phyloP scores from a whole-genome alignment of 2,113 vertebrate species.

The Callionymus lyra region DNA sequence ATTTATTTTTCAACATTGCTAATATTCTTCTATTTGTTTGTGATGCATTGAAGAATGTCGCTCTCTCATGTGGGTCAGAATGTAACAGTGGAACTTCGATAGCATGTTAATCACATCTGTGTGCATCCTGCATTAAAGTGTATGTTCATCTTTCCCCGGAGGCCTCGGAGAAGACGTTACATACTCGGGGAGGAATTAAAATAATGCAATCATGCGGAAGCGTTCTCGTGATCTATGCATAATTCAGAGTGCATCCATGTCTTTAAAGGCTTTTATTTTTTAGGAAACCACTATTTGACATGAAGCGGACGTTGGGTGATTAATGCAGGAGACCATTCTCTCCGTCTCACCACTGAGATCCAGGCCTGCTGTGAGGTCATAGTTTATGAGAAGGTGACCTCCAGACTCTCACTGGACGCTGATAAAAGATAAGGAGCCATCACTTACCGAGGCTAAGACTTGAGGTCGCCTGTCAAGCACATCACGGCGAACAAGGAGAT shows the following conservation, averaged over 20 bases:
- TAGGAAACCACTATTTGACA: conserved; percentile 1
- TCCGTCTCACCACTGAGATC: conserved; percentile 1
- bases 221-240: conserved; percentile 1
- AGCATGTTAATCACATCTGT: too few relatives aligned
- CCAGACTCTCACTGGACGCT: conserved; percentile 31
- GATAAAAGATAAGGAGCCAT: conserved; percentile 39
- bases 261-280: conserved; percentile 5
- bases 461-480: conserved; percentile 27
- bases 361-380: conserved; percentile 10
- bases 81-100: too few relatives aligned
- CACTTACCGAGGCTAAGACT: conserved; percentile 23
- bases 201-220: conserved; percentile 7
- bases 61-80: too few relatives aligned
- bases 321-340: too few relatives aligned
- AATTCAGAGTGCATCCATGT: conserved; percentile 13
- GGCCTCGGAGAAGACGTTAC: conserved; percentile 5
- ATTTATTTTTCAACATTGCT: too few relatives aligned
- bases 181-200: conserved; percentile 10
- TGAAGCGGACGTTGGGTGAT: not conserved
- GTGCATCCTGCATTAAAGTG: not conserved
- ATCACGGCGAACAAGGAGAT: conserved; percentile 5
- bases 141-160: conserved; percentile 2
- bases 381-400: conserved; percentile 45
- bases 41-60: too few relatives aligned
- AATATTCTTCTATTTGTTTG: too few relatives aligned